Evolutionary conservation across 2,797 vertebrate species (phyloP).

Genomic region (Austrolebias charrua): DNA sequence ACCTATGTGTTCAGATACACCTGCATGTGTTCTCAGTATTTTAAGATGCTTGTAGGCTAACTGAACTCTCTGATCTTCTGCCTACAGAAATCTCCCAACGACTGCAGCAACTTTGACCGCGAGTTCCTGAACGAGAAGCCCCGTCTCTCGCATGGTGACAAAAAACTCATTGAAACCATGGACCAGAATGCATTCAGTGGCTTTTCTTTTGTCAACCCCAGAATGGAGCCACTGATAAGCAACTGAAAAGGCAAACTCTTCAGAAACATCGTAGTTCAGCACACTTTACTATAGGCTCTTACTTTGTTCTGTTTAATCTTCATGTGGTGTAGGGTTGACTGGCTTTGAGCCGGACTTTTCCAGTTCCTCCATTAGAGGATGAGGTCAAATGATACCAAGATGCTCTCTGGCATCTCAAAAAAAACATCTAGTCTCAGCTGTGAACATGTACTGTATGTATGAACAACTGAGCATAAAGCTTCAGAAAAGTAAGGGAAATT

Average conservation of each 20-base stretch:
- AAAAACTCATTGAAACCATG: constrained; percentile 97
- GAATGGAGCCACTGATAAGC: constrained; percentile 83
- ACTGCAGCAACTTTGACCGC: constrained; percentile 96
- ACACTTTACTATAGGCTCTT: background rate
- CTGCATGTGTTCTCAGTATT: background rate
- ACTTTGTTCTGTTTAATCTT: constrained; percentile 21
- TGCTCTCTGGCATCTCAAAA: constrained; percentile 14
- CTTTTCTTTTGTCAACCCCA: constrained; percentile 96
- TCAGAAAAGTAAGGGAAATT: constrained; percentile 51
- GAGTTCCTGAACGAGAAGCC: constrained; percentile 97
- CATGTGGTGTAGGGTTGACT: constrained; percentile 22
- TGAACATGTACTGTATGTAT: constrained; percentile 32
- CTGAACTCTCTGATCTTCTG: constrained; percentile 33
- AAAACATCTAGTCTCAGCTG: constrained; percentile 19
- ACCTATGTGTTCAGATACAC: background rate
- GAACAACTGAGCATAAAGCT: constrained; percentile 28
- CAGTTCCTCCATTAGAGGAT: constrained; percentile 15
- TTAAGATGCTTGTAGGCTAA: constrained; percentile 10
- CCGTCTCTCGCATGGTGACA: constrained; percentile 88
- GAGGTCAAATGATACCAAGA: constrained; percentile 17
- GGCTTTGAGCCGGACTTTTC: constrained; percentile 11
- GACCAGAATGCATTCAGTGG: constrained; percentile 89
- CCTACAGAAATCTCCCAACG: constrained; percentile 87
- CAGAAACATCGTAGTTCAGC: background rate
- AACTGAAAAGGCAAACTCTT: constrained; percentile 71